Base-by-base conservation (phyloP, 1,140 invertebrate species). In the Tetramorium parvispinum region DNA sequence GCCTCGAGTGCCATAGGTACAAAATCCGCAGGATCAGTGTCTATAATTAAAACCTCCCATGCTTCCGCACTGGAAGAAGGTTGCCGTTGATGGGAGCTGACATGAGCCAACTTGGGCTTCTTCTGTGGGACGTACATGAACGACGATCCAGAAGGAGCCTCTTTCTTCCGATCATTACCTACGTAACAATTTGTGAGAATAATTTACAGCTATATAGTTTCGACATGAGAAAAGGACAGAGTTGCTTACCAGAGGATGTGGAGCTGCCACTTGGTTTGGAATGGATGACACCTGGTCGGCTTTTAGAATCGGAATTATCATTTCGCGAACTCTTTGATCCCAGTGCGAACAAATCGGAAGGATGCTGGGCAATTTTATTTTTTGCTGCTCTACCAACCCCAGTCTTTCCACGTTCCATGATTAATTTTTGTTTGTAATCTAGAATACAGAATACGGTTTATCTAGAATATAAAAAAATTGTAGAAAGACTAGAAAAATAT, bases 351-450 rank as follows among this genome's bases (percentile, higher is more conserved):
- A 97, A 93, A 94, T 97, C 96, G 8, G 96, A 94, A 27, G 96
- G 96, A 93, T 96, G 96, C 73, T 96, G 96, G 73, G 96, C 96
- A 57, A 96, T 96, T 95, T 97, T 97, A 81, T 94, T 95, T 89
- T 97, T 97, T 0, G 95, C 95, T 43, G 96, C 96, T 85, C 96
- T 94, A 24, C 95, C 94, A 85, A 94, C 92, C 18, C 93, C 92
- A 85, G 94, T 89, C 92, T 97, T 97, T 8, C 94, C 94, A 90
- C 96, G 94, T 43, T 97, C 96, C 96, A 97, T 96, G 87, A 21
- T 94, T 40, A 32, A 77, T 87, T 51, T 37, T 46, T 16, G n/a
- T n/a, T n/a, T n/a, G n/a, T n/a, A n/a, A n/a, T n/a, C n/a, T n/a
- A n/a, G n/a, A n/a, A n/a, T n/a, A n/a, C n/a, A n/a, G n/a, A n/a